Evolutionary conservation across 2,113 vertebrate species (phyloP), one percentile per base, ranked within the genome.

Genomic region (Hemicordylus capensis): DNA sequence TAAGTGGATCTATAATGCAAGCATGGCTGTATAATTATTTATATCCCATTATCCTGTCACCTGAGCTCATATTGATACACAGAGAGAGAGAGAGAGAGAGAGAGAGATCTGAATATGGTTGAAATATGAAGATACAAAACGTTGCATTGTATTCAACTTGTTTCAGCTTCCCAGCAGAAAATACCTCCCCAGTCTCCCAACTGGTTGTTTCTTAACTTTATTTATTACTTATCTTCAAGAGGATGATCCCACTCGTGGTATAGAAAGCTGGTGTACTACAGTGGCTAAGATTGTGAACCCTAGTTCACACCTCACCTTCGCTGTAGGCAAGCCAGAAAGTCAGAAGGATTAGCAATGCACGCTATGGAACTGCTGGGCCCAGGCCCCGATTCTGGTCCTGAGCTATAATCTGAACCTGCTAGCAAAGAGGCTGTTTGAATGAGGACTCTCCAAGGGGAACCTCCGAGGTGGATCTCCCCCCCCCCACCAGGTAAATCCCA

Each of bases 21-120:
- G 34, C 37, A 26, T 39, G 46, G 58, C 39, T 26, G 28, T 70
- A 46, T 69, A 34, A 34, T 54, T 79, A 48, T 70, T 69, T n/a
- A n/a, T 81, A 81, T 58, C 73, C 6, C 56, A 20, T 76, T 11
- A 48, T 69, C 82, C 34, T 87, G n/a, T 87, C 37, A 63, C 28
- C 66, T 72, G 37, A 3, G 14, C 15, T 59, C 42, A 26, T 4
- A 8, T 20, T 26, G 20, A 56, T 42, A 19, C 44, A 56, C 66
- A 66, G 48, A 76, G 59, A 39, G 70, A 77, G 10, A n/a, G n/a
- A n/a, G n/a, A n/a, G n/a, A n/a, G n/a, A n/a, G n/a, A n/a, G n/a
- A n/a, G n/a, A n/a, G 44, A 59, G 64, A 34, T 76, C 74, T 61
- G 39, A 39, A 70, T 31, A 1, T 10, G 24, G 77, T 59, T 64